Evolutionary conservation across 2,888 invertebrate genomes (phyloP), one percentile per base, ranked within the genome.

Genomic region (Dioctria rufipes): DNA sequence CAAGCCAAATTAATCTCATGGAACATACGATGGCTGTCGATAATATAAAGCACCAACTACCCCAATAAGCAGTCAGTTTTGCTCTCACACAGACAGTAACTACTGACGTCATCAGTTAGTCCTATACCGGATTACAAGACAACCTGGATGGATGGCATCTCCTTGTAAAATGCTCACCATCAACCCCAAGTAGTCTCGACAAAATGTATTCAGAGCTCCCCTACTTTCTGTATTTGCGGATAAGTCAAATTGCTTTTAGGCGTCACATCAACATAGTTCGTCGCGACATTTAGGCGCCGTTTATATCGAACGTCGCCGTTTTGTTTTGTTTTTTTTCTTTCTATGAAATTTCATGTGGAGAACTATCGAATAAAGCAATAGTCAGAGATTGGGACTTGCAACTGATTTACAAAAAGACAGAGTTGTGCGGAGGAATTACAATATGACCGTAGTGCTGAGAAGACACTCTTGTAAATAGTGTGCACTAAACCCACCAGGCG

Each of bases 191-290:
- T 40, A 43, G 9, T 9, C 61, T 46, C 63, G 42, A 40, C 61
- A 9, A 46, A 42, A 39, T 6, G 58, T 39, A 54, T n/a, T n/a
- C 3, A 60, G 77, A 43, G 46, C 63, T 6, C 49, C 77, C 75
- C 63, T 61, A 37, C 60, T 66, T 43, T 8, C 37, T 42, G 49
- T 69, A 39, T 37, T 69, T 37, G 25, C 6, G 69, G 51, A 51
- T 69, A 54, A 25, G 61, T 80, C 51, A 63, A 82, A 82, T 81
- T 82, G 82, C 63, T 80, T 82, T 81, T 81, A 80, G 82, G 82
- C 82, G 82, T 81, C 82, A 82, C 81, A 82, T 82, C 82, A 82
- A 81, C 82, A 80, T 82, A 71, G 80, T 82, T 71, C 77, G 82
- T 82, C 82, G 80, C 82, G 82, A 78, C 82, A 77, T 81, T 78